Evolutionary conservation across 2,797 vertebrate genomes (phyloP), one percentile per base, ranked within the genome.

Genomic region (Phrynocephalus guinanensis): DNA sequence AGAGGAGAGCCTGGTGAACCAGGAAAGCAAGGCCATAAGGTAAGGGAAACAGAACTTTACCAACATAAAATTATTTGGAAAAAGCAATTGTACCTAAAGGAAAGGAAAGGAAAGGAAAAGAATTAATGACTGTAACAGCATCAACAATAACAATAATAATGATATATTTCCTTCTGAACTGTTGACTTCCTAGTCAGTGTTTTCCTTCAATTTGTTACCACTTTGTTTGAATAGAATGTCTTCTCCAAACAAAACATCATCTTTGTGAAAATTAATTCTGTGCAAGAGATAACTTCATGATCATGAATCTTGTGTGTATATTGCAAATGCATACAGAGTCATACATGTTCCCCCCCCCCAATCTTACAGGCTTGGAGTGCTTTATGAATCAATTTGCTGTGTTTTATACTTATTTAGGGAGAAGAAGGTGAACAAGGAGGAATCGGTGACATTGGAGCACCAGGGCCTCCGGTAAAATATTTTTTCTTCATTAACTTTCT

Each of bases 11-110:
- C 94, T 83, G 99, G 99, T 83, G 99, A 99, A 94, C 99, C 99
- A 73, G 99, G 99, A 90, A 99, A 98, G 96, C 99, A 99, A 97
- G 99, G 99, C 60, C 98, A 99, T 95, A 99, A 99, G 98, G 99
- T 99, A 98, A 97, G 91, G 87, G 78, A 81, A 87, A 91, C 79
- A 48, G 30, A 30, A 50, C 79, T 67, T 79, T 56, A 60, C 0
- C 78, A 15, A 78, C 2, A 63, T 82, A 68, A 38, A 78, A 89
- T 89, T 38, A 80, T 50, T n/a, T 63, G 72, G 68, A 33, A 85
- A 52, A 83, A 89, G 18, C 60, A 63, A 18, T 20, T 15, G 16
- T 15, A 63, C 18, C 22, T 63, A 16, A 63, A 63, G 18, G 18
- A 20, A 16, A 63, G 11, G 11, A 20, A 16, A 63, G 38, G 38